Base-by-base conservation (phyloP, 2,888 invertebrate species). In the Copidosoma aretas region DNA sequence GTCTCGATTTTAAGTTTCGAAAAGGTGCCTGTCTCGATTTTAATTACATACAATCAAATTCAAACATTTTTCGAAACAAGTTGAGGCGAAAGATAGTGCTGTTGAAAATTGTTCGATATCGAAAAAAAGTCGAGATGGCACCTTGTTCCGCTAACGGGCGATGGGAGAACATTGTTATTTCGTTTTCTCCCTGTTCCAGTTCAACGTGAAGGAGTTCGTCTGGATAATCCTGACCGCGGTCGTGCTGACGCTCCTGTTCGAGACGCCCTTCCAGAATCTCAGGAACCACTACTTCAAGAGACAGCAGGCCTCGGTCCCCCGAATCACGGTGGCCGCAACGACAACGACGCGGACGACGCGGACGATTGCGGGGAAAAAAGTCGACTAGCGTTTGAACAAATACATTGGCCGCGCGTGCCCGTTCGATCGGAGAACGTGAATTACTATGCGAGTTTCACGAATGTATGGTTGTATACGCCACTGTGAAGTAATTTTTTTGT, bases 211-310 rank as follows among this genome's bases (percentile, higher is more conserved):
- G 73, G 91, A 91, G 82, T 83, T 86, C 51, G 71, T 85, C 17
- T 87, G 87, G 82, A 88, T 91, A 24, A 73, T 88, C 51, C 58
- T 84, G 15, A 84, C 87, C 8, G 89, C 91, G 0, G 82, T 86
- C 22, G 74, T 86, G 17, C 82, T 91, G 56, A 90, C 90, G 5
- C 79, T 91, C 25, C 80, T 89, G 4, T 87, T 91, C 74, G 91
- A 91, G 77, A 86, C 88, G 70, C 91, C 91, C 15, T 91, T 90
- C 77, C 89, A 90, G 82, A 90, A 90, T 77, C 84, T 91, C n/a
- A 88, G 88, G 77, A 87, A 87, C 76, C 77, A 87, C 67, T 77
- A 88, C 49, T 82, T 86, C 70, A 83, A 80, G 64, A 83, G 80
- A 61, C 57, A 60, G 56, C 10, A 39, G 22, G n/a, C 17, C 4